These are phyloP conservation scores for Ammodytes marinus DNA, from an alignment of 2,113 vertebrate genomes.

Conservation along the genomic window DNA sequence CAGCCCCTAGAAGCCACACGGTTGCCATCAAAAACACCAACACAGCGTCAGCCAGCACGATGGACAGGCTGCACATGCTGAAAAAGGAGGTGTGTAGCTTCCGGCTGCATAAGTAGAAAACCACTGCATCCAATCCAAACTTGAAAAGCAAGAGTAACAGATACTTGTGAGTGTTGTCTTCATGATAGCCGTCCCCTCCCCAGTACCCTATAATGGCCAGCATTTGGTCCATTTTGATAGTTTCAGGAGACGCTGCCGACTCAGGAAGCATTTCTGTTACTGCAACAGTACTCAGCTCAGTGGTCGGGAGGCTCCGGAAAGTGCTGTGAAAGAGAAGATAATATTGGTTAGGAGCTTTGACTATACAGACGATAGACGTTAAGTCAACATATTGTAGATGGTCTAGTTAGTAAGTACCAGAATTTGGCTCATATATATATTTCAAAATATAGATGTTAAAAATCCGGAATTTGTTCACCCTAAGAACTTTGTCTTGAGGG, in stretches of 20 bases:
- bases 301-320: background rate
- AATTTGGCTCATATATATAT: too few relatives aligned
- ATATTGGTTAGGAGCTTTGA: background rate
- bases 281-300: background rate
- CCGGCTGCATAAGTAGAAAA: constrained; percentile 53
- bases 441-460: too few relatives aligned
- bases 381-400: too few relatives aligned
- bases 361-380: background rate
- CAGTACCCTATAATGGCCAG: constrained; percentile 64
- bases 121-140: constrained; percentile 54
- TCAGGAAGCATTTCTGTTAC: background rate
- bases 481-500: too few relatives aligned
- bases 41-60: constrained; percentile 71
- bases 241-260: background rate
- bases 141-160: constrained; percentile 73
- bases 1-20: constrained; percentile 49
- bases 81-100: constrained; percentile 60
- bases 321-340: constrained; percentile 48
- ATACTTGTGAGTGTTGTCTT: constrained; percentile 61
- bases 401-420: too few relatives aligned
- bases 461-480: too few relatives aligned
- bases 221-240: constrained; percentile 47
- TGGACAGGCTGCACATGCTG: constrained; percentile 71
- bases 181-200: background rate
- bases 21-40: constrained; percentile 25